These are phyloP conservation scores for Gobio occitaniae DNA, from an alignment of 2,797 vertebrate species.

Conservation along the genomic window DNA sequence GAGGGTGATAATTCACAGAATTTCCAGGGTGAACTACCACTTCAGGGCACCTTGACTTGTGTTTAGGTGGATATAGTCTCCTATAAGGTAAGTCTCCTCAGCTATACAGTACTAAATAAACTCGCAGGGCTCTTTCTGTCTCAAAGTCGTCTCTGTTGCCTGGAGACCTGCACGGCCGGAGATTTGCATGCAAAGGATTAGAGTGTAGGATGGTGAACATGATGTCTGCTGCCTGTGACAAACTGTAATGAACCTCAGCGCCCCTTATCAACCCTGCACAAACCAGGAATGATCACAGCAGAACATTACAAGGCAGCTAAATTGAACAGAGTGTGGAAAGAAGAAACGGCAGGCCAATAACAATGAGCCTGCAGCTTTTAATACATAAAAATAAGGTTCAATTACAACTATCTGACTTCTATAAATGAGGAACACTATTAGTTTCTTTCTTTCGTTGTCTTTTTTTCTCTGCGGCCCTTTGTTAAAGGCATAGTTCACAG, in stretches of 20 bases:
- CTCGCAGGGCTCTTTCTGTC: background rate
- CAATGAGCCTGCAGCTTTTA: constrained; percentile 48
- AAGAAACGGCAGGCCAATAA: constrained; percentile 43
- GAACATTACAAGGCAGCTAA: constrained; percentile 50
- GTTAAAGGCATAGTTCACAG: background rate
- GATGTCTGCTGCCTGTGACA: constrained; percentile 68
- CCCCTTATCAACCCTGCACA: constrained; percentile 67
- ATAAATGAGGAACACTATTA: constrained; percentile 32
- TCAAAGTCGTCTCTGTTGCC: constrained; percentile 55
- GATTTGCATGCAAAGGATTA: constrained; percentile 76
- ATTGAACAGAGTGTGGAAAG: constrained; percentile 44
- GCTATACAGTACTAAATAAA: constrained; percentile 19
- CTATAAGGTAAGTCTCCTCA: background rate
- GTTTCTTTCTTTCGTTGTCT: constrained; percentile 21
- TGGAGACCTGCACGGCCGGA: constrained; percentile 59
- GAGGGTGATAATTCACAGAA: background rate
- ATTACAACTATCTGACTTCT: constrained; percentile 47
- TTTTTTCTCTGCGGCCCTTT: constrained; percentile 13
- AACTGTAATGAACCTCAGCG: constrained; percentile 69
- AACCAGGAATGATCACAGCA: constrained; percentile 65
- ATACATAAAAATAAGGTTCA: constrained; percentile 51
- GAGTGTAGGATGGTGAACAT: constrained; percentile 64
- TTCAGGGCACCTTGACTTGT: constrained; percentile 1
- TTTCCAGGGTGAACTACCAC: constrained; percentile 7
- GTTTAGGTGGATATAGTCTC: constrained; percentile 14